These are phyloP conservation scores for Drosophila micromelanica DNA, from an alignment of 1,140 invertebrate genomes.

Conservation along the genomic window DNA sequence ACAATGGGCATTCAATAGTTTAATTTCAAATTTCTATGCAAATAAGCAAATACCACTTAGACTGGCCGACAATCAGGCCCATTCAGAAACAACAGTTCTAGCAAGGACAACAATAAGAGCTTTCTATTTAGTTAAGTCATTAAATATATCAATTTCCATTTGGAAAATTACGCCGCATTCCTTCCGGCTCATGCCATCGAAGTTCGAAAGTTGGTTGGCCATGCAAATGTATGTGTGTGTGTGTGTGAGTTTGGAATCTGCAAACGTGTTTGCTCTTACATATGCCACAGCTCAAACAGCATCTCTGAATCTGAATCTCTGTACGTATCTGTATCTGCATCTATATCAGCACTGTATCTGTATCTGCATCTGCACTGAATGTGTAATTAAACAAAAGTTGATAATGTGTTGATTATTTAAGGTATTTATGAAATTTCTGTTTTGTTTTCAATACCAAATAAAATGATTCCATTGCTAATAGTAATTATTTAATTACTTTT, in stretches of 20 bases:
- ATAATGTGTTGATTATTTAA: conserved; percentile 79
- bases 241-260: conserved; percentile 1
- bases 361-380: conserved; percentile 27
- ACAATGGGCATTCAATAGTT: conserved; percentile 71
- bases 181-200: not conserved
- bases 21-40: conserved; percentile 63
- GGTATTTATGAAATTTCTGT: conserved; percentile 66
- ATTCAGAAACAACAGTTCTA: not conserved
- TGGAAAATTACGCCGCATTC: conserved; percentile 54
- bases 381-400: conserved; percentile 77
- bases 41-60: conserved; percentile 46
- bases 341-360: conserved; percentile 16
- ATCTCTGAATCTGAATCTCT: conserved; percentile 25
- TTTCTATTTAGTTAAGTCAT: conserved; percentile 78
- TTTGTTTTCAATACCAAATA: not conserved
- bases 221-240: not conserved
- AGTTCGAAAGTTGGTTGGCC: not conserved
- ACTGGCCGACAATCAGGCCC: not conserved
- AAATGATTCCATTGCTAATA: conserved; percentile 46
- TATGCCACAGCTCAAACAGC: conserved; percentile 20
- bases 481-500: conserved; percentile 77
- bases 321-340: conserved; percentile 15
- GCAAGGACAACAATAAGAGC: conserved; percentile 38
- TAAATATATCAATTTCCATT: conserved; percentile 78
- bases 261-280: conserved; percentile 6